Evolutionary conservation across 2,888 invertebrate genomes (phyloP).

Genomic region (Eupsilia transversa): DNA sequence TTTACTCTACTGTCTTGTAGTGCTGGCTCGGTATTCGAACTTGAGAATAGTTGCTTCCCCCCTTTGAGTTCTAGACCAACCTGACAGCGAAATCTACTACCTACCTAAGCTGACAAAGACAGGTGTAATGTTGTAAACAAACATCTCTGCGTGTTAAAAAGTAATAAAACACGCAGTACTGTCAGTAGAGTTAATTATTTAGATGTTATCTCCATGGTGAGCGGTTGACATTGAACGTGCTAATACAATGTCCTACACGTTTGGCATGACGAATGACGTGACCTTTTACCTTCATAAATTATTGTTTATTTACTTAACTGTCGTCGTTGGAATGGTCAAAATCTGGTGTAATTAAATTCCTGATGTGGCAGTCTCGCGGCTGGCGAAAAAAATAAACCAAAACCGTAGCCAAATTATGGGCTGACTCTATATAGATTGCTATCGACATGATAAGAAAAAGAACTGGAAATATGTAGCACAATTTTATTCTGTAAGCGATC

Average conservation of each 20-base stretch:
- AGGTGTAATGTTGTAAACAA: background rate
- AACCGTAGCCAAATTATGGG: too few species aligned
- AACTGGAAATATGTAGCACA: background rate
- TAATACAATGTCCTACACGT: conserved; percentile 40
- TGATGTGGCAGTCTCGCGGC: background rate
- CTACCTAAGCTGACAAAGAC: background rate
- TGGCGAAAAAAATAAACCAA: too few species aligned
- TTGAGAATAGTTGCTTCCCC: background rate
- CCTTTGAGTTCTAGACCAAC: background rate
- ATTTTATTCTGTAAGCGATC: background rate
- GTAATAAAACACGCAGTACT: conserved; percentile 19
- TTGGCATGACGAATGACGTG: conserved; percentile 33
- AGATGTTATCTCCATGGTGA: conserved; percentile 36
- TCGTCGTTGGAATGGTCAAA: background rate
- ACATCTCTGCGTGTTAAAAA: conserved; percentile 31
- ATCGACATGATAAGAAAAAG: too few species aligned
- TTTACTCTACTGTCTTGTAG: too few species aligned
- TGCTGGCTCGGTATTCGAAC: background rate
- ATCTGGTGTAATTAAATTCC: background rate
- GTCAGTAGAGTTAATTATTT: conserved; percentile 28
- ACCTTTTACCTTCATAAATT: conserved; percentile 41
- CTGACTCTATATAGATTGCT: too few species aligned
- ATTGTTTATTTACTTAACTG: conserved; percentile 24
- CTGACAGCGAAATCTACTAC: background rate
- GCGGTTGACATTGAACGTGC: conserved; percentile 49